A percentile compares a stretch with the other conserved stretches of the same genome.
Evolutionary conservation across 2,113 vertebrate species (phyloP).

Genomic region (Zootoca vivipara): DNA sequence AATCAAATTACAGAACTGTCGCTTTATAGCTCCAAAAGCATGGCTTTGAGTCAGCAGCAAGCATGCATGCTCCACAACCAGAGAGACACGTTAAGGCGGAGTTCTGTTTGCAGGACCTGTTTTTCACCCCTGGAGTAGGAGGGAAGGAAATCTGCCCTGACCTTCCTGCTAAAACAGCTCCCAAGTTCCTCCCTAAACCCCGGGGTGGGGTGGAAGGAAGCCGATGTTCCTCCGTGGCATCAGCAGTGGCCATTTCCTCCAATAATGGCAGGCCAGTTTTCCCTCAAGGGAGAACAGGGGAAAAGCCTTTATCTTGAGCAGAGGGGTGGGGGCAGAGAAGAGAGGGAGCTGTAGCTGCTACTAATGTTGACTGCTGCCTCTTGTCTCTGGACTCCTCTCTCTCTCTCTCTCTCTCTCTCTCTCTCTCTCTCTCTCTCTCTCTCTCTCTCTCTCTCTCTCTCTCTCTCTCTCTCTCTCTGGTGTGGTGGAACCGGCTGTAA

Average conservation of each 20-base stretch:
- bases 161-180: neutral
- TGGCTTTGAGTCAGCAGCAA: too few species aligned
- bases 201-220: neutral
- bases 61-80: too few species aligned
- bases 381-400: constrained; percentile 77
- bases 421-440: too few species aligned
- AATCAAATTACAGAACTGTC: too few species aligned
- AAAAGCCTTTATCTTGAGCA: constrained; percentile 36
- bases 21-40: too few species aligned
- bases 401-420: too few species aligned
- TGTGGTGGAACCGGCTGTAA: constrained; percentile 76
- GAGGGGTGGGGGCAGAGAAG: constrained; percentile 26
- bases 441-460: too few species aligned
- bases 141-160: neutral
- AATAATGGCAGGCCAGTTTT: neutral
- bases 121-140: neutral
- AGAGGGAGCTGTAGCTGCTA: constrained; percentile 72
- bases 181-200: neutral
- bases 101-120: too few species aligned
- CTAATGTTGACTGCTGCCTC: constrained; percentile 78
- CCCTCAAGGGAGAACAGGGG: neutral
- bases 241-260: constrained; percentile 13
- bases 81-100: too few species aligned
- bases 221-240: neutral
- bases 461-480: constrained; percentile 49